Evolutionary conservation across 2,888 invertebrate species (phyloP).

Genomic region (Andrena trimmerana): DNA sequence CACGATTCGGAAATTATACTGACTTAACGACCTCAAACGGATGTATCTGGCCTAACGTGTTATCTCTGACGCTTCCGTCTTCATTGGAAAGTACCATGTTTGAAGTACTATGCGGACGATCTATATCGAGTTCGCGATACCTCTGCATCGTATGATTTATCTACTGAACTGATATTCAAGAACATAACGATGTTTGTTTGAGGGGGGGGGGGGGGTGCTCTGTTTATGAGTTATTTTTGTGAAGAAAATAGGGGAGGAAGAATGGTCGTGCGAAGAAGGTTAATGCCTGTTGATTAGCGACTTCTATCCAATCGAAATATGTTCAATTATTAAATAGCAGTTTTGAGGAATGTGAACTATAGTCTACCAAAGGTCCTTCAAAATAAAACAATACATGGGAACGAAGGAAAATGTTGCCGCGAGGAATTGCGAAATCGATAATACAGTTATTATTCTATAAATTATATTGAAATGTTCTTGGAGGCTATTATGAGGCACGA

Average conservation of each 20-base stretch:
- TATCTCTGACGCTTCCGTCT: constrained; percentile 2
- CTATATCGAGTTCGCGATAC: no score
- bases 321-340: no score
- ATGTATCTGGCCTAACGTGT: neutral
- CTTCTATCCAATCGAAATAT: no score
- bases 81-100: neutral
- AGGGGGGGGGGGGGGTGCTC: no score
- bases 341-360: neutral
- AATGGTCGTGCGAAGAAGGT: no score
- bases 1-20: constrained; percentile 16
- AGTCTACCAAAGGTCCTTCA: neutral
- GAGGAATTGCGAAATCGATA: constrained; percentile 27
- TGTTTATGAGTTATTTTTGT: no score
- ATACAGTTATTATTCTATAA: constrained; percentile 4
- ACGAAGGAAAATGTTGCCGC: neutral
- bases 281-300: no score
- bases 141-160: neutral
- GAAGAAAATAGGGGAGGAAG: no score
- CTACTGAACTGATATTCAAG: neutral
- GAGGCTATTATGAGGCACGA: constrained; percentile 25
- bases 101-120: neutral
- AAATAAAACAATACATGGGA: neutral
- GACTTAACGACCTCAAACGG: constrained; percentile 12
- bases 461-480: constrained; percentile 17
- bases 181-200: no score